A percentile compares a stretch with the other conserved stretches of the same genome.
Conservation (phyloP, 92 coral and sea anemone species). For the Porites divaricata region DNA sequence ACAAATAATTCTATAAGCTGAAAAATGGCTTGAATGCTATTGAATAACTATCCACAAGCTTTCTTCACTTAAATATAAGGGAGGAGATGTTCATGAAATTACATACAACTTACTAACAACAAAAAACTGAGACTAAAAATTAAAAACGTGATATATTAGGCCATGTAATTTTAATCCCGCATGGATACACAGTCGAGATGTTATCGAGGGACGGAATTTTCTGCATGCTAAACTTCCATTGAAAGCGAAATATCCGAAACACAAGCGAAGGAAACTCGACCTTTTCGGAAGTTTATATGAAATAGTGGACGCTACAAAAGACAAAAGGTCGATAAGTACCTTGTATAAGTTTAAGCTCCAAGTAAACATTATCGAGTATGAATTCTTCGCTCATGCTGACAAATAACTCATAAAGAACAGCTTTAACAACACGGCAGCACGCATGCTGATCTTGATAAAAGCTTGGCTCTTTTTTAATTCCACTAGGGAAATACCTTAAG, state of each 20-base stretch:
- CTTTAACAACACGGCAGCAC: slow-evolving; percentile 4
- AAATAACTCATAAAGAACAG: neutral
- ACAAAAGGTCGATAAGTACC: neutral
- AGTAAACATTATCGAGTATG: slow-evolving; percentile 25
- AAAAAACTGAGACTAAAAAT: neutral
- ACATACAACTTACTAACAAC: neutral
- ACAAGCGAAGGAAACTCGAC: slow-evolving; percentile 15
- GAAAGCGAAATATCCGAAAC: neutral
- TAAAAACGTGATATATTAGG: too few species aligned
- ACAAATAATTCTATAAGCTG: neutral
- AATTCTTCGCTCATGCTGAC: slow-evolving; percentile 24
- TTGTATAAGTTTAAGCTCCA: slow-evolving; percentile 28
- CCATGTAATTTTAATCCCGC: neutral
- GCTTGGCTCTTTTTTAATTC: too few species aligned
- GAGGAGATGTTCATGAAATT: neutral
- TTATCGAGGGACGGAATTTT: slow-evolving; percentile 11
- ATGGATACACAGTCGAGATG: slow-evolving; percentile 1
- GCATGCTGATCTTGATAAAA: neutral
- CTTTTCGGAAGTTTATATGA: neutral
- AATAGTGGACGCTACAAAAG: neutral
- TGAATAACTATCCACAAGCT: too few species aligned
- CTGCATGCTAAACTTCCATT: slow-evolving; percentile 10
- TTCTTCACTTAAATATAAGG: neutral
- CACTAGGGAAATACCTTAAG: neutral
- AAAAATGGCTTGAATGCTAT: neutral